These are phyloP conservation scores for Mycalesis mineus DNA, from an alignment of 2,888 invertebrate genomes.

Conservation along the genomic window DNA sequence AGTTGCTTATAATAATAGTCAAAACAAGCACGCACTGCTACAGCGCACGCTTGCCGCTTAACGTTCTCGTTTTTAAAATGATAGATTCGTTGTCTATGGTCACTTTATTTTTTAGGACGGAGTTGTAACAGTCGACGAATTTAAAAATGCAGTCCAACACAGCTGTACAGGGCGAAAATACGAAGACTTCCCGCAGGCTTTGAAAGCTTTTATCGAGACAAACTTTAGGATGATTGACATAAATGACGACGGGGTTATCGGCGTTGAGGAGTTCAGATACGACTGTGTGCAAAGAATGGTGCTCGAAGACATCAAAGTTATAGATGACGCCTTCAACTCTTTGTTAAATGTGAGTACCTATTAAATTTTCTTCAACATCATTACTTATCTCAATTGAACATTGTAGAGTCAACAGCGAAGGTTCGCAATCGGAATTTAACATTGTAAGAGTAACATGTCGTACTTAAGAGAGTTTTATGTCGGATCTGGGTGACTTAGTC, in stretches of 20 bases:
- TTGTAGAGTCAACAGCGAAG: too few relatives aligned
- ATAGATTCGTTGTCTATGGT: slow-evolving; percentile 26
- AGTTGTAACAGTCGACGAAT: slow-evolving; percentile 87
- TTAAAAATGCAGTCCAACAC: slow-evolving; percentile 87
- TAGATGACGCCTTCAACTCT: slow-evolving; percentile 87
- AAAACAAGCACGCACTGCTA: slow-evolving; percentile 23
- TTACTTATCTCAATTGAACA: too few relatives aligned
- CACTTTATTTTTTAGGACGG: slow-evolving; percentile 80
- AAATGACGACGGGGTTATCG: slow-evolving; percentile 88
- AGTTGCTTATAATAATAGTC: neutral
- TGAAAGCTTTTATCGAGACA: slow-evolving; percentile 91
- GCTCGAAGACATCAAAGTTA: slow-evolving; percentile 84
- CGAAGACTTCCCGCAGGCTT: slow-evolving; percentile 89
- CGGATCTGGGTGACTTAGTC: too few relatives aligned
- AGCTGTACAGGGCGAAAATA: slow-evolving; percentile 87
- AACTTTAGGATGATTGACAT: slow-evolving; percentile 90
- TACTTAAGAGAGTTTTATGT: too few relatives aligned
- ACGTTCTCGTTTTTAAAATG: slow-evolving; percentile 7
- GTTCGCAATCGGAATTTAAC: too few relatives aligned
- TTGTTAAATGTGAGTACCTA: slow-evolving; percentile 83
- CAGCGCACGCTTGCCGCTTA: slow-evolving; percentile 44
- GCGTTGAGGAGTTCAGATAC: slow-evolving; percentile 88
- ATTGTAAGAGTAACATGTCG: too few relatives aligned
- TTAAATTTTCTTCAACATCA: neutral
- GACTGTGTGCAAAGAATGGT: slow-evolving; percentile 90